Evolutionary conservation across 1,140 invertebrate genomes (phyloP), one percentile per base, ranked within the genome.

Genomic region (Heliconius eleuchia): DNA sequence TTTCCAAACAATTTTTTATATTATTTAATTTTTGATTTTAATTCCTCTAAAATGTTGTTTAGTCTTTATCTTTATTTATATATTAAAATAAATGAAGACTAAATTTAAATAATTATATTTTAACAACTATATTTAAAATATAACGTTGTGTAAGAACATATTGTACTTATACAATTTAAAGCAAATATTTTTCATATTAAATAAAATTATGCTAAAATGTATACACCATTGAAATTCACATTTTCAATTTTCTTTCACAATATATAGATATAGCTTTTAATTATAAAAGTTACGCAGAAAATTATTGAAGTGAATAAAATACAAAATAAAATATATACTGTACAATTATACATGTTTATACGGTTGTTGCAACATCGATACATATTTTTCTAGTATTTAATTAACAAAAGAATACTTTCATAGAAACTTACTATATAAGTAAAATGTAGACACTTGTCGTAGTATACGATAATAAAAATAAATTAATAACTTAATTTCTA

Each of bases 401-500:
- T 52, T 77, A 82, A 83, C 79, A 72, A 71, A 73, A 78, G 78
- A 77, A 81, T 39, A 71, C 76, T 71, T 72, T 78, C n/a, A 80
- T 46, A 46, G 42, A 46, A 46, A 46, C 42, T 13, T 46, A 46
- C 42, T 16, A 46, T 4, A 16, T 34, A 34, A 34, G 30, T 42
- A 42, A 42, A 13, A 3, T 42, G 42, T 42, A 42, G 84, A 85
- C 77, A 82, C 80, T 73, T 80, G 30, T 70, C 37, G 6, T 76
- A 76, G 52, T 11, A 71, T 76, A 70, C 11, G 55, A 55, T 71
- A 50, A 46, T 71, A 71, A 75, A 83, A 86, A 85, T 86, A 84
- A 86, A 86, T 84, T 85, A 89, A 80, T 82, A 80, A 87, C 73
- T 76, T 34, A 70, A 82, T 55, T 66, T 80, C 37, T 74, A 79